Percentiles rank a stretch among this genome's conserved stretches.
Evolutionary conservation across 1,140 invertebrate species (phyloP).

Genomic region (Drosophila rhopaloa): DNA sequence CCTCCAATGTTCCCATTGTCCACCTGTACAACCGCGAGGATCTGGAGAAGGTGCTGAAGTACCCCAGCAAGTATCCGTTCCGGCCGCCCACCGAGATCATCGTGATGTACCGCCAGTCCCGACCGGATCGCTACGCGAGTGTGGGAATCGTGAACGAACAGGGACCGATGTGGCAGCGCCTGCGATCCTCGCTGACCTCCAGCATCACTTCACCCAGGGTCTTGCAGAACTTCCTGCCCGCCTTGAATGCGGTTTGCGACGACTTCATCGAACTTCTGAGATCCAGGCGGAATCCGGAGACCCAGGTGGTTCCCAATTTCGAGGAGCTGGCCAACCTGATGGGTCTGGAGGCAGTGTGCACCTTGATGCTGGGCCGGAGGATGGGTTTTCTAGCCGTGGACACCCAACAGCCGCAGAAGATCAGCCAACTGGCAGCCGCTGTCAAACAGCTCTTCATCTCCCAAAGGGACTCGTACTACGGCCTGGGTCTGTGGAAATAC

Average conservation of each 20-base stretch:
- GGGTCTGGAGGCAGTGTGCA: slow-evolving; percentile 92
- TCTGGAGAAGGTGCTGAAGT: slow-evolving; percentile 91
- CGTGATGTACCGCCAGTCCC: slow-evolving; percentile 89
- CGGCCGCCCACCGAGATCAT: slow-evolving; percentile 93
- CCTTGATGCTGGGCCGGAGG: slow-evolving; percentile 90
- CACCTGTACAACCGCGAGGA: slow-evolving; percentile 91
- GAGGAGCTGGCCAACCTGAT: slow-evolving; percentile 90
- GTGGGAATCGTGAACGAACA: slow-evolving; percentile 94
- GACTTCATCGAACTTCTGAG: slow-evolving; percentile 90
- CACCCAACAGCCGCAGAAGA: slow-evolving; percentile 85
- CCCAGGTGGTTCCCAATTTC: slow-evolving; percentile 87
- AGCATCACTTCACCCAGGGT: slow-evolving; percentile 91
- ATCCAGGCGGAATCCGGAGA: slow-evolving; percentile 85
- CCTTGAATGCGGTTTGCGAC: slow-evolving; percentile 90
- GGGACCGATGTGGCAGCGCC: slow-evolving; percentile 91
- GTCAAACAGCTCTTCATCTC: slow-evolving; percentile 91
- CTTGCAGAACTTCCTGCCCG: slow-evolving; percentile 91
- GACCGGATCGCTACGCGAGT: slow-evolving; percentile 91
- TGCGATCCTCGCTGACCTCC: slow-evolving; percentile 90
- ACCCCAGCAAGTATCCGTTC: slow-evolving; percentile 90
- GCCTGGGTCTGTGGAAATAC: slow-evolving; percentile 93
- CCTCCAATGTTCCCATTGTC: slow-evolving; percentile 90
- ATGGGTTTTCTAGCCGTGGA: slow-evolving; percentile 91
- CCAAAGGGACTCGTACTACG: slow-evolving; percentile 92
- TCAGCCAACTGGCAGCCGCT: slow-evolving; percentile 87